Evolutionary conservation across 2,797 vertebrate genomes (phyloP).

Genomic region (Phrynocephalus vlangalii): DNA sequence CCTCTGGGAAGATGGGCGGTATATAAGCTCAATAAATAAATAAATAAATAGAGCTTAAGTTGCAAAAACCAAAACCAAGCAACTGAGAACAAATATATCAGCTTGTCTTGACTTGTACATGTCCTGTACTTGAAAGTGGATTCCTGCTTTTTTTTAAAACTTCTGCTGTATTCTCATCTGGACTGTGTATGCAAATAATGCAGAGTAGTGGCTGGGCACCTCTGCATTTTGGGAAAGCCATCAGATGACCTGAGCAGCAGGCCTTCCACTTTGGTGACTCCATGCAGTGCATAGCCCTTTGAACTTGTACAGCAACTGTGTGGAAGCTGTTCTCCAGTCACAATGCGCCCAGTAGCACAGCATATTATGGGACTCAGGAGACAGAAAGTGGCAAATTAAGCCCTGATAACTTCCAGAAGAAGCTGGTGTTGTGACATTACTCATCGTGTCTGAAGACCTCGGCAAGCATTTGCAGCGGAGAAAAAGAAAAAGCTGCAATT

Average conservation of each 20-base stretch:
- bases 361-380: conserved; percentile 58
- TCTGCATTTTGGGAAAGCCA: background rate
- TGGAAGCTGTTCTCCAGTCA: background rate
- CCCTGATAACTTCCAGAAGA: conserved; percentile 67
- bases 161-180: background rate
- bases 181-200: background rate
- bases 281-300: background rate
- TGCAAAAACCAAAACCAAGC: background rate
- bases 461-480: conserved; percentile 40
- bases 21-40: too few species aligned
- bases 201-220: background rate
- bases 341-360: conserved; percentile 24
- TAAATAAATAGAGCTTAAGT: too few species aligned
- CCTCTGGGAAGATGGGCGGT: too few species aligned
- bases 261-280: background rate
- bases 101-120: too few species aligned
- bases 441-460: conserved; percentile 51
- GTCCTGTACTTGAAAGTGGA: background rate
- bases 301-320: background rate
- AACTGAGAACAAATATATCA: too few species aligned
- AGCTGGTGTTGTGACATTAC: conserved; percentile 16
- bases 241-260: background rate
- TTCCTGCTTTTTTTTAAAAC: too few species aligned
- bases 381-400: conserved; percentile 52
- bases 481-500: conserved; percentile 37